Evolutionary conservation across 2,888 invertebrate genomes (phyloP), one percentile per base, ranked within the genome.

Genomic region (Spodoptera exigua): DNA sequence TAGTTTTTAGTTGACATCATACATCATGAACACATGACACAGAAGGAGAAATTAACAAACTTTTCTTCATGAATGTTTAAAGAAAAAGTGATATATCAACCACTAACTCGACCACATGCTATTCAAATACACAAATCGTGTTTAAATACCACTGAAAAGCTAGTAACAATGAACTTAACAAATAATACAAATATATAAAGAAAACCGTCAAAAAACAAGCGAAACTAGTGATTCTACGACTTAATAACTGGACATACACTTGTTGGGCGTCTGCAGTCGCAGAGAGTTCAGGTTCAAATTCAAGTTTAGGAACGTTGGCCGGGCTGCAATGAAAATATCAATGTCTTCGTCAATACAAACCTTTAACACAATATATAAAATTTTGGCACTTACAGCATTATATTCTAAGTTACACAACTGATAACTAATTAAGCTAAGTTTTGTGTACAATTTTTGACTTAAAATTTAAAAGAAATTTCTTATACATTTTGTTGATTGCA

Each of bases 251-350:
- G 93, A 98, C 98, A 95, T 98, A 98, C 98, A 97, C 97, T 98
- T 98, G 92, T 96, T 96, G 87, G 96, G 95, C 90, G 97, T 97
- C 95, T 97, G 97, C 89, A 97, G 96, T 94, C 98, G 96, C 95
- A 98, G 95, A 87, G 97, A 96, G 95, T 98, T 98, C 95, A 98
- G 96, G 96, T 97, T 98, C 96, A 98, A 95, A 95, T 97, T 98
- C 95, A 99, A 97, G 96, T 98, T 99, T 95, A 99, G 97, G 96
- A 98, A 99, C 93, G 98, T 99, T 90, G 99, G 99, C 88, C 99
- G 98, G 94, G 99, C 99, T 99, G 98, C 95, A 97, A 97, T 95
- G 91, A 85, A 94, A 91, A 93, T 76, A 78, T 87, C 84, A 85
- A 83, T 76, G 61, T 74, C 71, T 77, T 77, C 75, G 81, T 89